Percentiles rank a stretch among this genome's conserved stretches.
Evolutionary conservation across 2,888 invertebrate species (phyloP).

Genomic region (Metalampra italica): DNA sequence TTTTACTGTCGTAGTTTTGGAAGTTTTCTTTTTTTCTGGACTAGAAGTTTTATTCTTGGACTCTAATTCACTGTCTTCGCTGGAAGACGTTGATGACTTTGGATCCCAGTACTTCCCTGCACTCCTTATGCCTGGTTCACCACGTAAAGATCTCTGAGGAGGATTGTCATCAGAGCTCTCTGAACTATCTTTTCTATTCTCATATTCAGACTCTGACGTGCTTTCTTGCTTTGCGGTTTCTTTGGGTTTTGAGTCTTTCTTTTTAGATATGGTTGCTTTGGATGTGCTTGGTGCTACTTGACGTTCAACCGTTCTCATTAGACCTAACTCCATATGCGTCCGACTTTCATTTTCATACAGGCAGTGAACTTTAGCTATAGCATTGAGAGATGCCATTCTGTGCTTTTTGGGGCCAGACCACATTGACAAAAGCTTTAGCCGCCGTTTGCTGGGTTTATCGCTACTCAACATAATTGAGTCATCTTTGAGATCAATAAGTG

Average conservation of each 20-base stretch:
- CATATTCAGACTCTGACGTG: slow-evolving; percentile 72
- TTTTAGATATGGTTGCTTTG: slow-evolving; percentile 58
- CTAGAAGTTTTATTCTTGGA: slow-evolving; percentile 50
- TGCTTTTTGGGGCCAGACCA: slow-evolving; percentile 90
- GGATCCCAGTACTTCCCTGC: slow-evolving; percentile 92
- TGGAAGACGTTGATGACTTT: slow-evolving; percentile 82
- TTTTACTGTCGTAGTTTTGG: slow-evolving; percentile 52
- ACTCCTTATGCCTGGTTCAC: slow-evolving; percentile 86
- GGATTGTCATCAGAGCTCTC: slow-evolving; percentile 77
- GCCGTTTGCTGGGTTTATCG: slow-evolving; percentile 66
- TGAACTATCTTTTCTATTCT: slow-evolving; percentile 57
- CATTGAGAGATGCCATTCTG: slow-evolving; percentile 93
- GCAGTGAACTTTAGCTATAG: slow-evolving; percentile 93
- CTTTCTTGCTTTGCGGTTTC: slow-evolving; percentile 63
- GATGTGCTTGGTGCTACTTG: slow-evolving; percentile 74
- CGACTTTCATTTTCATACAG: slow-evolving; percentile 93
- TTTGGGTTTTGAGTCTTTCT: slow-evolving; percentile 62
- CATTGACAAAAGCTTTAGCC: slow-evolving; percentile 82
- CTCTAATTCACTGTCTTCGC: slow-evolving; percentile 74
- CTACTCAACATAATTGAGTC: slow-evolving; percentile 48
- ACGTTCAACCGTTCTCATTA: slow-evolving; percentile 69
- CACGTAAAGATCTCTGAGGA: slow-evolving; percentile 80
- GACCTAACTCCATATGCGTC: slow-evolving; percentile 81
- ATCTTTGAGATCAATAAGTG: slow-evolving; percentile 63
- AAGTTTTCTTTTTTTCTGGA: slow-evolving; percentile 63